phyloP scores from a whole-genome alignment of 2,113 vertebrate species.

The Grus americana region DNA sequence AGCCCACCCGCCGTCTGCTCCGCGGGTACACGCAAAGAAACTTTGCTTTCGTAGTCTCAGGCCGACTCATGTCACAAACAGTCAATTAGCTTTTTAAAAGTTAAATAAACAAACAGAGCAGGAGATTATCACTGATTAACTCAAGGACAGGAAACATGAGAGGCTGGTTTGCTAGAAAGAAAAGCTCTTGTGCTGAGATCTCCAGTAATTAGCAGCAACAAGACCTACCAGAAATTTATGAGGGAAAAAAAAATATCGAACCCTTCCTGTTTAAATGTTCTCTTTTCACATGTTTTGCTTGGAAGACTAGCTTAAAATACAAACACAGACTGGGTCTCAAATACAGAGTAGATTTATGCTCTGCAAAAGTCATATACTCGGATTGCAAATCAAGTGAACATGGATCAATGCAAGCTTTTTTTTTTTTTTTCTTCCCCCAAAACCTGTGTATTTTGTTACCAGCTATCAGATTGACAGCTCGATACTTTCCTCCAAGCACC shows the following conservation, averaged over 20 bases:
- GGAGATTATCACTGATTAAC: conserved; percentile 31
- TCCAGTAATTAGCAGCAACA: conserved; percentile 34
- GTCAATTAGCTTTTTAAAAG: conserved; percentile 2
- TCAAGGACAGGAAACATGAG: conserved; percentile 31
- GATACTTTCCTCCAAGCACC: background rate
- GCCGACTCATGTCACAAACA: background rate
- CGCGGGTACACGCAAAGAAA: background rate
- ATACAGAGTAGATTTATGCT: background rate
- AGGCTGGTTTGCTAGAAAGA: conserved; percentile 52
- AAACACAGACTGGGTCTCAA: conserved; percentile 41
- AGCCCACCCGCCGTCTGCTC: background rate
- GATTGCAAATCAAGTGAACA: background rate
- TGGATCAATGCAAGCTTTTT: background rate
- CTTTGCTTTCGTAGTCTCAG: background rate
- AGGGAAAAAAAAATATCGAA: background rate
- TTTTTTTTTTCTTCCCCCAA: too few species aligned
- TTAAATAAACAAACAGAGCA: conserved; percentile 15
- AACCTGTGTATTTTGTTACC: background rate
- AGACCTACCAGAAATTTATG: conserved; percentile 29
- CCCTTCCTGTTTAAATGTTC: conserved; percentile 56
- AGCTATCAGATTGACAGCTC: background rate
- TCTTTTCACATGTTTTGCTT: conserved; percentile 56
- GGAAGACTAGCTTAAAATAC: conserved; percentile 33
- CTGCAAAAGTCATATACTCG: background rate
- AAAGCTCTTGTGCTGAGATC: conserved; percentile 20